These are phyloP conservation scores for Lycophotia porphyrea DNA, from an alignment of 2,888 invertebrate genomes.

Conservation along the genomic window DNA sequence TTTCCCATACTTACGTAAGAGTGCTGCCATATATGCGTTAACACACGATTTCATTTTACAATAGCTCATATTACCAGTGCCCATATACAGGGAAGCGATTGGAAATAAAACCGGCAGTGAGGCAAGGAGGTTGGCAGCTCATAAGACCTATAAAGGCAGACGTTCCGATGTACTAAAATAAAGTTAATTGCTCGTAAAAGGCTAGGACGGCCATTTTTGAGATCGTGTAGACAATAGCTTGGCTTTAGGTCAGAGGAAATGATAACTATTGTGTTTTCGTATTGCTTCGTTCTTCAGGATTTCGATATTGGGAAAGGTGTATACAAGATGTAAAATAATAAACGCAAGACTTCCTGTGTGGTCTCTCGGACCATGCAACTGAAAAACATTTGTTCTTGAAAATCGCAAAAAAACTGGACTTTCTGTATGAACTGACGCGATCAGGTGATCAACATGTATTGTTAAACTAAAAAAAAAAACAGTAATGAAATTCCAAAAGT, in stretches of 20 bases:
- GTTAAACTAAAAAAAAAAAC: too few species aligned
- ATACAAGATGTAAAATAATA: background rate
- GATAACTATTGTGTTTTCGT: background rate
- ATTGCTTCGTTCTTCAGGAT: background rate
- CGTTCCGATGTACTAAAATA: constrained; percentile 69
- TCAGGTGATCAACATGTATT: too few species aligned
- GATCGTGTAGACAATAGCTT: constrained; percentile 20
- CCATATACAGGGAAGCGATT: constrained; percentile 78
- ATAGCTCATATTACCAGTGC: constrained; percentile 69
- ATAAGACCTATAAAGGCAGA: constrained; percentile 69
- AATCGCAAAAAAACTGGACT: background rate
- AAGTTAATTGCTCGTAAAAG: constrained; percentile 77
- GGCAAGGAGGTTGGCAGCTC: constrained; percentile 42
- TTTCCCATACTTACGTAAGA: constrained; percentile 61
- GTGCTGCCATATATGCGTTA: constrained; percentile 61
- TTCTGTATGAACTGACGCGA: too few species aligned
- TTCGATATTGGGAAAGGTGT: background rate
- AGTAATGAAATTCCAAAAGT: too few species aligned
- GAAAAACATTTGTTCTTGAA: background rate
- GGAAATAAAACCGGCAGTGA: constrained; percentile 64
- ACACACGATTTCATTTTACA: constrained; percentile 73
- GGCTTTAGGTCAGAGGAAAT: background rate
- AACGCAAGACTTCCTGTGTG: background rate
- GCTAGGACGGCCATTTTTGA: constrained; percentile 34
- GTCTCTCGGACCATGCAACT: too few species aligned